phyloP scores from a whole-genome alignment of 2,888 invertebrate genomes.

The Gisinianus flammeolus region DNA sequence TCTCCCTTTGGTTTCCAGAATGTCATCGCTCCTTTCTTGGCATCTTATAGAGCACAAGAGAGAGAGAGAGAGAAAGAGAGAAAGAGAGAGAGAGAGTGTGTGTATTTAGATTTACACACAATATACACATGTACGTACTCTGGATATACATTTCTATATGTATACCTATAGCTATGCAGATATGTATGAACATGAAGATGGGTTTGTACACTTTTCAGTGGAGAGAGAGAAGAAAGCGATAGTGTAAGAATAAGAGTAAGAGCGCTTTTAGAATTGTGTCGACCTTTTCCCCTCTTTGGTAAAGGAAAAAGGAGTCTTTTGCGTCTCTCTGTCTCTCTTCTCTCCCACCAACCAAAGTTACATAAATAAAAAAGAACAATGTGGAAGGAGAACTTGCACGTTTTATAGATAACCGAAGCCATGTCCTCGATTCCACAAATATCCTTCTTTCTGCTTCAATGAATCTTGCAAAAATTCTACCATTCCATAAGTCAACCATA shows the following conservation, averaged over 20 bases:
- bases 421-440: slow-evolving; percentile 14
- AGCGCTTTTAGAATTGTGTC: slow-evolving; percentile 13
- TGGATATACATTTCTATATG: not conserved
- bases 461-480: slow-evolving; percentile 20
- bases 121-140: not conserved
- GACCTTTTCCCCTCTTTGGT: slow-evolving; percentile 4
- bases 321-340: not conserved
- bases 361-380: slow-evolving; percentile 19
- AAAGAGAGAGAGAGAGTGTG: not conserved
- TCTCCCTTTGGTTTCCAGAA: slow-evolving; percentile 10
- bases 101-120: not conserved
- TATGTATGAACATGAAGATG: not conserved
- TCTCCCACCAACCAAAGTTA: not conserved
- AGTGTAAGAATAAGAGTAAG: not conserved
- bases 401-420: not conserved
- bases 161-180: not conserved
- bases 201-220: not conserved
- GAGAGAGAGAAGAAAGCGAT: not conserved
- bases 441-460: slow-evolving; percentile 12
- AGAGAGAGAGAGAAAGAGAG: not conserved
- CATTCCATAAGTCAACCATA: slow-evolving; percentile 3
- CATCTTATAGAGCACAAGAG: not conserved
- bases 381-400: not conserved
- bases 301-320: not conserved
- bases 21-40: not conserved